These are phyloP conservation scores for Xestoiulus laeticollis DNA, from an alignment of 2,888 invertebrate species.

Conservation along the genomic window DNA sequence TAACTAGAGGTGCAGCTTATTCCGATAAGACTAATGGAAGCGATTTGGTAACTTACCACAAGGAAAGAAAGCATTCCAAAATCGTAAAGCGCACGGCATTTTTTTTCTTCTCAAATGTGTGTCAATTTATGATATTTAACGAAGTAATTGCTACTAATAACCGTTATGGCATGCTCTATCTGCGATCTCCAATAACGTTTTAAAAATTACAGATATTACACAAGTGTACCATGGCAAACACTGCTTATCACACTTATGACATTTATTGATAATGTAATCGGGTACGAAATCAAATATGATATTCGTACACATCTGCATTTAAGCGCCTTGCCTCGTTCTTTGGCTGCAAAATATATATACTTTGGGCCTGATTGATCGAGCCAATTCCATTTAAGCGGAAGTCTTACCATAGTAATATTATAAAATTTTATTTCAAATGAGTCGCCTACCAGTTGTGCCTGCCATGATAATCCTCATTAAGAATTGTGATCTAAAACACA, in stretches of 20 bases:
- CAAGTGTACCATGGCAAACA: background rate
- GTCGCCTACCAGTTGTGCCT: slow-evolving; percentile 18
- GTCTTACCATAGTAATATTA: background rate
- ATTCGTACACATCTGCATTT: background rate
- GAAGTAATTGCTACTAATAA: background rate
- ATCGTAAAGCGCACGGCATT: background rate
- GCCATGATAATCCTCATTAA: slow-evolving; percentile 34
- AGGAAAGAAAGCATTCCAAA: background rate
- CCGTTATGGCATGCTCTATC: background rate
- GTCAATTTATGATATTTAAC: background rate
- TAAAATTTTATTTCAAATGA: background rate
- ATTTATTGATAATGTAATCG: background rate
- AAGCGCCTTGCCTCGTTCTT: background rate
- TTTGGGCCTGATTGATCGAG: too few species aligned
- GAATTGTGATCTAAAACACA: background rate
- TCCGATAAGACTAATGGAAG: too few species aligned
- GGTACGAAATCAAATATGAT: background rate
- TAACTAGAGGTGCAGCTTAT: too few species aligned
- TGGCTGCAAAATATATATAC: background rate
- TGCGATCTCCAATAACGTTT: background rate
- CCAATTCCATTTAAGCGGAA: background rate
- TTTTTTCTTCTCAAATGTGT: background rate
- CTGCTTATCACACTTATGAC: background rate
- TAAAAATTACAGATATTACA: background rate
- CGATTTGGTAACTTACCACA: background rate